Conservation (phyloP, 2,888 invertebrate species). For the Tiphia femorata region DNA sequence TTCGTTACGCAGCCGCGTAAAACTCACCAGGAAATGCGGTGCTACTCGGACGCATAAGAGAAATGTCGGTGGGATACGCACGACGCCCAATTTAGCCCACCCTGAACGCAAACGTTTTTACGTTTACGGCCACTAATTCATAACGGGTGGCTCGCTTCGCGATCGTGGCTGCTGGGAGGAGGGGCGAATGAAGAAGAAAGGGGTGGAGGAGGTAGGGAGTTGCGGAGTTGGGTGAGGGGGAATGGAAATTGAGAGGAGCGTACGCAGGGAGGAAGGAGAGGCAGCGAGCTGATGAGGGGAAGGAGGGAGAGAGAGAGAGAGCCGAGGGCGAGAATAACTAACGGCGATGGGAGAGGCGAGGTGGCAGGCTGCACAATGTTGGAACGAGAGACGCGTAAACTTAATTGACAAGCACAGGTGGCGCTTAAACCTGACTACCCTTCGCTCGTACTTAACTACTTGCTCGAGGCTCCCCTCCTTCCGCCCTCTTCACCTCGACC, state of each 20-base stretch:
- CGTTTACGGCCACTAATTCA: conserved; percentile 34
- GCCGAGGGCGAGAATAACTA: conserved; percentile 41
- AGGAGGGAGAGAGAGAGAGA: conserved; percentile 14
- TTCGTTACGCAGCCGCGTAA: conserved; percentile 26
- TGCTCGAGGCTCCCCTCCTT: conserved; percentile 25
- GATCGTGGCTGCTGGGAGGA: conserved; percentile 10
- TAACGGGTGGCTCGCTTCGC: conserved; percentile 16
- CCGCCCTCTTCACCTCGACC: not conserved
- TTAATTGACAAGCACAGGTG: conserved; percentile 62
- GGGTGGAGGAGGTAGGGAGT: not conserved
- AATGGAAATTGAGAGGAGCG: conserved; percentile 7
- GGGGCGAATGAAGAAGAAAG: not conserved
- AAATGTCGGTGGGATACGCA: conserved; percentile 4
- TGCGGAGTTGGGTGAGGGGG: conserved; percentile 11
- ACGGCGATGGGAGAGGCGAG: conserved; percentile 33
- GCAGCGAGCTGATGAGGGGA: not conserved
- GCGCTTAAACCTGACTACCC: conserved; percentile 56
- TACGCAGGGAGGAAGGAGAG: not conserved
- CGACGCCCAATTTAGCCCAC: conserved; percentile 17
- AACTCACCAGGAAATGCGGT: conserved; percentile 16
- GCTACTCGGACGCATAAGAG: not conserved
- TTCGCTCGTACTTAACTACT: conserved; percentile 49
- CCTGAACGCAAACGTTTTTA: conserved; percentile 26
- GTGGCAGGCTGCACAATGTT: conserved; percentile 40
- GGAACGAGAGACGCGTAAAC: conserved; percentile 55